Base-by-base conservation (phyloP, 2,113 vertebrate genomes). In the Heloderma charlesbogerti region DNA sequence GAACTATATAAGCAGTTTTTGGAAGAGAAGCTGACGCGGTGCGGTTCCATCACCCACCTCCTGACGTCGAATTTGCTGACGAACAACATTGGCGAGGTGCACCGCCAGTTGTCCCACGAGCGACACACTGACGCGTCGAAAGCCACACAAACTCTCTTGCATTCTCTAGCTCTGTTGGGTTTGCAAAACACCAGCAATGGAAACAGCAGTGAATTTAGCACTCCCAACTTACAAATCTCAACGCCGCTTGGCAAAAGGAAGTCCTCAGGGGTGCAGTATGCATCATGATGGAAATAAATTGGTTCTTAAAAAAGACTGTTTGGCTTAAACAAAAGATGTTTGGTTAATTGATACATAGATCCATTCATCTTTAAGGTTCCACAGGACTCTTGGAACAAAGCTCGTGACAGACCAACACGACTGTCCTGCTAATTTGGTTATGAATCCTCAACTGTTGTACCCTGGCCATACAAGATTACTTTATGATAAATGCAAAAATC, bases 1-100 rank as follows among this genome's bases (percentile, higher is more conserved):
- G 98, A 99, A 95, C 96, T 99, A n/a, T 99, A 99, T 82, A 98
- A 98, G 88, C 97, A 98, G 90, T 97, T 99, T 91, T 97, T 98
- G 93, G 98, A 98, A 57, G 99, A 99, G 87, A 98, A 97, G 92
- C 92, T 99, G 93, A 97, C 97, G 82, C 97, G 97, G 3, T 98
- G 97, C 81, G 93, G 94, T 72, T 99, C 98, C 16, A 93, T 98
- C 84, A 98, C 94, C 34, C 97, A 96, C 90, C 95, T 98, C 86
- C 95, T 98, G 79, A 91, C 96, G 45, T 97, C 96, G 4, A 97
- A 96, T n/a, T 94, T 98, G 80, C 93, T 98, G 48, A 96, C 97
- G 78, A 98, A 94, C 37, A 96, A 95, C 91, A 54, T 97, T 66
- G 96, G 97, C 3, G 98, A 98, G 91, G 93, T 97, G 34, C 96